Percentiles rank a stretch among this genome's conserved stretches.
phyloP scores from a whole-genome alignment of 2,113 vertebrate species.

The Dipodomys ordii region DNA sequence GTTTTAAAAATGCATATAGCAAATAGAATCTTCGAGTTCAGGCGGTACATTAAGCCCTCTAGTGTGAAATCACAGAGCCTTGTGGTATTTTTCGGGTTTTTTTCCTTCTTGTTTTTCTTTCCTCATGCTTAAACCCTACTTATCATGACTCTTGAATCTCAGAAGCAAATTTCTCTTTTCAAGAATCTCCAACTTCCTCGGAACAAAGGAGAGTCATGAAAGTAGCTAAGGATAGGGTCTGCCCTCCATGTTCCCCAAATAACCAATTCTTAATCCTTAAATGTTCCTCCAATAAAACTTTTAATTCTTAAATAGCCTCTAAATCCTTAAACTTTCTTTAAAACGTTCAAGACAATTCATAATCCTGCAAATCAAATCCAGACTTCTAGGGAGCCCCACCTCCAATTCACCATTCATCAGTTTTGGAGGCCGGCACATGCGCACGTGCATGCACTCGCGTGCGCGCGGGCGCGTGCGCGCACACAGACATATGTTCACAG shows the following conservation, averaged over 20 bases:
- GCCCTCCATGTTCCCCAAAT: constrained; percentile 53
- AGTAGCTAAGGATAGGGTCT: constrained; percentile 40
- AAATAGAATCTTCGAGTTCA: neutral
- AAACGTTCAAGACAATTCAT: neutral
- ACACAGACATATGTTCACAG: accelerated
- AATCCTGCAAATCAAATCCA: constrained; percentile 68
- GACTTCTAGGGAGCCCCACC: neutral
- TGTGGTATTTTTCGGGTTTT: neutral
- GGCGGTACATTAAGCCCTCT: neutral
- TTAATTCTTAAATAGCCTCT: constrained; percentile 70
- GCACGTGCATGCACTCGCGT: neutral
- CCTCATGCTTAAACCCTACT: neutral
- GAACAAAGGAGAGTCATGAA: neutral
- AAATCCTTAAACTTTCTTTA: constrained; percentile 68
- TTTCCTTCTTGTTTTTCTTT: neutral
- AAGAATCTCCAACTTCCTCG: constrained; percentile 59
- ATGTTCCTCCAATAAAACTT: constrained; percentile 58
- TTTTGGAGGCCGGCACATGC: accelerated
- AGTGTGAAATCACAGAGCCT: neutral
- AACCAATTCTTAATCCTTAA: constrained; percentile 67
- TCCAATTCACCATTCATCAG: neutral
- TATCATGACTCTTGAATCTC: constrained; percentile 9
- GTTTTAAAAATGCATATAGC: neutral
- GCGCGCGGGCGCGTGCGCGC: accelerated
- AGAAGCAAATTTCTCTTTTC: constrained; percentile 39